Conservation (phyloP, 2,113 vertebrate genomes). For the Perca fluviatilis region DNA sequence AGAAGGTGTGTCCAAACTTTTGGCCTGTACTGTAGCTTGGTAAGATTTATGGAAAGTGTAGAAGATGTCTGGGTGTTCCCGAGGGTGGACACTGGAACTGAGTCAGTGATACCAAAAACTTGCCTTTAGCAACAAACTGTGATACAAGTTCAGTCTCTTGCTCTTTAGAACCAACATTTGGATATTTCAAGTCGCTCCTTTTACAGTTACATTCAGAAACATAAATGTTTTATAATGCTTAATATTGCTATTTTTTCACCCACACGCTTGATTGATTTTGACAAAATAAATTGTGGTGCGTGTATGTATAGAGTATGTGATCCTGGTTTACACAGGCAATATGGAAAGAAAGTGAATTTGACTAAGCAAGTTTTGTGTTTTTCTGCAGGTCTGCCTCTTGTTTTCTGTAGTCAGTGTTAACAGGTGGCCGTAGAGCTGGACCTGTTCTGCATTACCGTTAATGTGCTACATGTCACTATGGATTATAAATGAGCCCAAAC, state of each 20-base stretch:
- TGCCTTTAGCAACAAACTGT: constrained; percentile 16
- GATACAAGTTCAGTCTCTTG: constrained; percentile 10
- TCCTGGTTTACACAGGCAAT: not conserved
- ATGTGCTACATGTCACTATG: constrained; percentile 13
- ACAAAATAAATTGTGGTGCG: not conserved
- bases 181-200: constrained; percentile 31
- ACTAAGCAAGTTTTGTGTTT: not conserved
- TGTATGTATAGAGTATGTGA: constrained; percentile 1
- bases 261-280: constrained; percentile 1
- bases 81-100: constrained; percentile 13
- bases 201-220: constrained; percentile 53
- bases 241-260: constrained; percentile 39
- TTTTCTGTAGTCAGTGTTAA: constrained; percentile 31
- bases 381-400: not conserved
- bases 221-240: not conserved
- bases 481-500: not conserved
- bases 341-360: not conserved
- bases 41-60: not conserved
- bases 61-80: not conserved
- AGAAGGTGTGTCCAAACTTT: too few relatives aligned
- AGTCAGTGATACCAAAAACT: constrained; percentile 31
- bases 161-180: constrained; percentile 62
- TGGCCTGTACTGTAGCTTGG: too few relatives aligned
- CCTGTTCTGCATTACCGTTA: not conserved
- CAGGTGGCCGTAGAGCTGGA: constrained; percentile 1